Percentiles rank a stretch among this genome's conserved stretches.
phyloP scores from a whole-genome alignment of 2,113 vertebrate species.

The Chlamydotis undulata region DNA sequence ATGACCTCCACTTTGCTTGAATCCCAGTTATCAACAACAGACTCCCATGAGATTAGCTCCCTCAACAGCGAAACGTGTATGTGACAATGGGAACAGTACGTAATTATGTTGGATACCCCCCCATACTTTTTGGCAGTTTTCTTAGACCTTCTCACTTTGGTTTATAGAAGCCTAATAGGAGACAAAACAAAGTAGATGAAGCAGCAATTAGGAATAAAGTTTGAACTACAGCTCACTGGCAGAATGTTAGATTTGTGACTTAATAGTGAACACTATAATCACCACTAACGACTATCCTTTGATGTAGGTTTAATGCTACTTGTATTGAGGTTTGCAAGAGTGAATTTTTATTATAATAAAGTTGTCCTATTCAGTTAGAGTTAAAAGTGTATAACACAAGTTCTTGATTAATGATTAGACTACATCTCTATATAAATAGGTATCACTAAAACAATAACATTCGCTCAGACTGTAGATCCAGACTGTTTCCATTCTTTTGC shows the following conservation, averaged over 20 bases:
- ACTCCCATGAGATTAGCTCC: neutral
- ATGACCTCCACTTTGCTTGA: neutral
- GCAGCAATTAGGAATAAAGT: neutral
- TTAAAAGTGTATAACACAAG: neutral
- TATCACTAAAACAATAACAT: neutral
- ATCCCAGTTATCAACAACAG: neutral
- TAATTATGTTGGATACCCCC: neutral
- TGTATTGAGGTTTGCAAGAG: neutral
- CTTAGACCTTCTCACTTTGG: neutral
- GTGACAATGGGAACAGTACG: neutral
- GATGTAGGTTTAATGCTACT: neutral
- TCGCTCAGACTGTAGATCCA: neutral
- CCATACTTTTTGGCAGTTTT: neutral
- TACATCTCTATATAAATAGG: neutral
- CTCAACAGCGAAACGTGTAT: neutral
- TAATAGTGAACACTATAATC: neutral
- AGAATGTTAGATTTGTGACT: neutral
- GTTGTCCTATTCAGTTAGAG: neutral
- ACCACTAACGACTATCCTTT: neutral
- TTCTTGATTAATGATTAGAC: neutral
- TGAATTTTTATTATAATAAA: neutral
- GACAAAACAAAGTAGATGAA: constrained; percentile 20
- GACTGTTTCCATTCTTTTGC: neutral
- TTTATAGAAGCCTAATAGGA: neutral
- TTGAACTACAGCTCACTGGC: neutral